Base-by-base conservation (phyloP, 1,140 invertebrate genomes). In the Thereuonema tuberculata region DNA sequence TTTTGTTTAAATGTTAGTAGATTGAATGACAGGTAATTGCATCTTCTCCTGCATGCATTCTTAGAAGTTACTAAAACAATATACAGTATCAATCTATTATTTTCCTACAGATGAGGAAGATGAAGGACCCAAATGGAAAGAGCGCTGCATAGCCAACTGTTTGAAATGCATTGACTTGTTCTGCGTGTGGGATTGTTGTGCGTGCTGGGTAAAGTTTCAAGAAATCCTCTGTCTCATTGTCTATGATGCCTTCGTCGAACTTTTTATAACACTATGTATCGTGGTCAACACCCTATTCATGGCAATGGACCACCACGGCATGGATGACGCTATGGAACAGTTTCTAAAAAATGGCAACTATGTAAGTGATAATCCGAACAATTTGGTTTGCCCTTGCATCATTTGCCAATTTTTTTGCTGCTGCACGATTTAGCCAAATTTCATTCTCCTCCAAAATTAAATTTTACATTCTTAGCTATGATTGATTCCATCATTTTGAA, bases 231-330 rank as follows among this genome's bases (percentile, higher is more conserved):
- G 85, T 1, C 75, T 95, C 17, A 78, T 98, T 66, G 93, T 98
- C 57, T 94, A 97, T 75, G 93, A 98, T 80, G 92, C 94, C 3
- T 98, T 98, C 71, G 90, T 97, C 63, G 95, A 98, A 74, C 78
- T 98, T 62, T 97, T 98, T 76, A 98, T 98, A 72, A 98, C 93
- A 5, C 79, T 98, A 46, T 98, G 93, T 76, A 98, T 98, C 75
- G 88, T 97, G 56, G 88, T 96, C 63, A 98, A 98, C 72, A 98
- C 95, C 1, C 78, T 94, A 59, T 98, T 98, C 77, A 98, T 98
- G 94, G 93, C 93, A 14, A 77, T 96, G 72, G 94, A 98, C 76
- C 91, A 96, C 71, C 86, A 96, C 74, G 85, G 90, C 61, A 96
- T 95, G 90, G 66, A 72, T 60, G 29, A 47, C 15, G 58, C 61